These are phyloP conservation scores for Eristalinus sepulchralis DNA, from an alignment of 2,888 invertebrate genomes.

Conservation along the genomic window DNA sequence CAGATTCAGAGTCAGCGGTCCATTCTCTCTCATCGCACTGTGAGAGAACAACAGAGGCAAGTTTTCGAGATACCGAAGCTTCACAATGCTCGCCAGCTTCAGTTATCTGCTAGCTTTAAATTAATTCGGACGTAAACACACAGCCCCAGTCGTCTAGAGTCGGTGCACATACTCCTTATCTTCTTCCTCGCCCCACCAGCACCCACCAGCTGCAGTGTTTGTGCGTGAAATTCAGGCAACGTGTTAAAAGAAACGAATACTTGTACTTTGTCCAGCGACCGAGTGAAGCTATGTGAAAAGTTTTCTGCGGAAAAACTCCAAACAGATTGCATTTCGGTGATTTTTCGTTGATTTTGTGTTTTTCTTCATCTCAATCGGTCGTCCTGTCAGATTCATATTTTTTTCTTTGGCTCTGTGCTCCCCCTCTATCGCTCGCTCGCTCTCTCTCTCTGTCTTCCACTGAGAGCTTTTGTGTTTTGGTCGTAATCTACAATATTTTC, in stretches of 20 bases:
- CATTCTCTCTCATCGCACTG: not conserved
- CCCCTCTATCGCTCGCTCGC: not conserved
- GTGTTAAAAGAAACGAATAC: not conserved
- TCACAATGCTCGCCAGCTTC: constrained; percentile 72
- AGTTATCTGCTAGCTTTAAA: constrained; percentile 79
- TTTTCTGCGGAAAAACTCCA: constrained; percentile 7
- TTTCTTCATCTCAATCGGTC: constrained; percentile 9
- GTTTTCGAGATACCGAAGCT: constrained; percentile 38
- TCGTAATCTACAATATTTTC: not conserved
- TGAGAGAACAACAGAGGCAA: not conserved
- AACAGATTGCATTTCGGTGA: constrained; percentile 31
- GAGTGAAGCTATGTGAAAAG: constrained; percentile 25
- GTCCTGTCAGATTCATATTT: constrained; percentile 48
- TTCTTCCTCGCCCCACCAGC: not conserved
- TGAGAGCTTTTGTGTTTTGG: constrained; percentile 5
- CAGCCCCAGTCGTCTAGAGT: constrained; percentile 11
- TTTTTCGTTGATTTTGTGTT: constrained; percentile 18
- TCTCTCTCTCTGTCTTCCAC: no score
- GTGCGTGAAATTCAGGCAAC: not conserved
- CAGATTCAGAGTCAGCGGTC: not conserved
- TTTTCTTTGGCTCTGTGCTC: constrained; percentile 20
- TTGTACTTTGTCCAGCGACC: not conserved
- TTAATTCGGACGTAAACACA: constrained; percentile 77
- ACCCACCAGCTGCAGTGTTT: not conserved
- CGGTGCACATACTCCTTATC: constrained; percentile 1